phyloP scores from a whole-genome alignment of 2,113 vertebrate genomes.

The Paralichthys olivaceus region DNA sequence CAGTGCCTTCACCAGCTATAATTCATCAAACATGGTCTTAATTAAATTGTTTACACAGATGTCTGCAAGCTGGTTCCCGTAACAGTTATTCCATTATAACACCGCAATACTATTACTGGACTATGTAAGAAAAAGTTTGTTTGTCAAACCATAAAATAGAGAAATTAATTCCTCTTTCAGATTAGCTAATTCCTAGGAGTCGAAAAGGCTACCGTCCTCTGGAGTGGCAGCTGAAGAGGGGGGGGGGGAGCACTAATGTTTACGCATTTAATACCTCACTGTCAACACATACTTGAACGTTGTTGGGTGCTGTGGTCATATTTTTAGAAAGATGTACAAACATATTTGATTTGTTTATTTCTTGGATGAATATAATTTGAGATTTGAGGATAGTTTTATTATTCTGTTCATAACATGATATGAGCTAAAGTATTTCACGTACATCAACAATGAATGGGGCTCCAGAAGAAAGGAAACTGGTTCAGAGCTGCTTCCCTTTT shows the following conservation, averaged over 20 bases:
- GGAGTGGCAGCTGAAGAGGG: slow-evolving; percentile 17
- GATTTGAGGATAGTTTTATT: background rate
- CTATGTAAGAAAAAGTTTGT: slow-evolving; percentile 57
- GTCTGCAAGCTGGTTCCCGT: slow-evolving; percentile 70
- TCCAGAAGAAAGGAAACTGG: slow-evolving; percentile 19
- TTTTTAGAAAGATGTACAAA: slow-evolving; percentile 6
- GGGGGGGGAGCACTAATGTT: slow-evolving; percentile 21
- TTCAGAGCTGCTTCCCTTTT: slow-evolving; percentile 51
- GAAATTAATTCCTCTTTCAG: slow-evolving; percentile 29
- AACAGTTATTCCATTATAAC: slow-evolving; percentile 64
- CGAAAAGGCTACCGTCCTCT: background rate
- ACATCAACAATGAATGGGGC: background rate
- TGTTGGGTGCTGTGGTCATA: slow-evolving; percentile 16
- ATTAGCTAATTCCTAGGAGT: slow-evolving; percentile 33
- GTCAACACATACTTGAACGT: slow-evolving; percentile 48
- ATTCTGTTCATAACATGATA: background rate
- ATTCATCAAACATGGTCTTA: slow-evolving; percentile 83
- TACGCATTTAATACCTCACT: slow-evolving; percentile 35
- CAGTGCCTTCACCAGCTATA: slow-evolving; percentile 76
- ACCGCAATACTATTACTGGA: slow-evolving; percentile 56
- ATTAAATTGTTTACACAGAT: slow-evolving; percentile 85
- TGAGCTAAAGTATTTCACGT: background rate
- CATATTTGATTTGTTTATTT: background rate
- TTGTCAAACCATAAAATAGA: slow-evolving; percentile 29
- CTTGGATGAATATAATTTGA: background rate